These are phyloP conservation scores for Nyctalus aviator DNA, from an alignment of 2,797 vertebrate genomes.

Conservation along the genomic window DNA sequence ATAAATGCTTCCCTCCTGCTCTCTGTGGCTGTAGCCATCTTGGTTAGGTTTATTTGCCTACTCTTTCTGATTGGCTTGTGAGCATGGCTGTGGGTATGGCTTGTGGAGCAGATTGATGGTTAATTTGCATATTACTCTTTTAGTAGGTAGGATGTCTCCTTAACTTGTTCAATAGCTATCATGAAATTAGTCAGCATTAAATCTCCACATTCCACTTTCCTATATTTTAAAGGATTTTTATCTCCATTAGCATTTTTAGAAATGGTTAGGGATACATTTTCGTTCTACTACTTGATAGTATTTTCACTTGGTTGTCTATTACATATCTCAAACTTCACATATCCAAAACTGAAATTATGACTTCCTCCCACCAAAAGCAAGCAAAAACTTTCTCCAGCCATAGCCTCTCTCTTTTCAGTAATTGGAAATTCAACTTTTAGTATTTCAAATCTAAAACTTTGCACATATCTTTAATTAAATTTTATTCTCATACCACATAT, in stretches of 20 bases:
- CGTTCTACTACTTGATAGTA: neutral
- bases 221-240: conserved; percentile 30
- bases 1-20: too few relatives aligned
- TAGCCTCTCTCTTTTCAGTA: neutral
- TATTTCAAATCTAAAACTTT: neutral
- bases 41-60: too few relatives aligned
- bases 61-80: too few relatives aligned
- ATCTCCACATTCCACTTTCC: neutral
- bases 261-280: neutral
- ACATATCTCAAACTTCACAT: neutral
- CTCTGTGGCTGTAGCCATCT: too few relatives aligned
- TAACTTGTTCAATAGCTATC: neutral
- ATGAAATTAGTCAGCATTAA: neutral
- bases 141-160: too few relatives aligned
- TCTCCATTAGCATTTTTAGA: neutral
- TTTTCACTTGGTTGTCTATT: neutral
- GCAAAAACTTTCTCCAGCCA: neutral
- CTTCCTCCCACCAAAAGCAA: neutral
- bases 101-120: too few relatives aligned
- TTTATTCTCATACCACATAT: neutral
- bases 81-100: too few relatives aligned
- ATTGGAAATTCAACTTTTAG: neutral
- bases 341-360: neutral
- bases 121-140: too few relatives aligned
- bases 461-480: neutral